A percentile compares a stretch with the other conserved stretches of the same genome.
These are phyloP conservation scores for Vulpes lagopus DNA, from an alignment of 2,113 vertebrate genomes.

Conservation along the genomic window DNA sequence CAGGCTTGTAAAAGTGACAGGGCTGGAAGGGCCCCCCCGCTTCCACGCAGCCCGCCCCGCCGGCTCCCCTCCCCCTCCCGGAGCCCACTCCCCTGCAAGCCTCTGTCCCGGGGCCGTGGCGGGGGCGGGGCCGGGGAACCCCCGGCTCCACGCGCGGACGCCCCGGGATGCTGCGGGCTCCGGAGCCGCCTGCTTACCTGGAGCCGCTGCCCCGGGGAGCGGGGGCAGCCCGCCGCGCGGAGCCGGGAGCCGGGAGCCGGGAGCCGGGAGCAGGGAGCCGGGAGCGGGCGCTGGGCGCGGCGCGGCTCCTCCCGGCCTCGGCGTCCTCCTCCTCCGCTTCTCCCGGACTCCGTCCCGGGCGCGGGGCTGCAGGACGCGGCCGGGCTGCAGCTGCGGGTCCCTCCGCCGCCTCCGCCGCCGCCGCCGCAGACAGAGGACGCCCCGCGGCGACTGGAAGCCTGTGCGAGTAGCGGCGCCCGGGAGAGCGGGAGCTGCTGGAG, in stretches of 20 bases:
- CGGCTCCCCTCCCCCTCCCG: conserved; percentile 52
- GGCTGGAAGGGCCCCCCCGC: not conserved
- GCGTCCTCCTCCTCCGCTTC: conserved; percentile 62
- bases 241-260: not conserved
- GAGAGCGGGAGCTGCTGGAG: conserved; percentile 67
- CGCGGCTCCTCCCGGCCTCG: conserved; percentile 59
- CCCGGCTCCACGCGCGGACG: not conserved
- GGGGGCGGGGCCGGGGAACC: conserved; percentile 6
- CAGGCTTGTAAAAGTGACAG: conserved; percentile 60
- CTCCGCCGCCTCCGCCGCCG: conserved; percentile 35
- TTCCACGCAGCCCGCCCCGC: not conserved
- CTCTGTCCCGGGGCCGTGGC: not conserved
- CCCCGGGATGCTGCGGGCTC: conserved; percentile 56
- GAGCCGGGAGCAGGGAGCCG: not conserved
- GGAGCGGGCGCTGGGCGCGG: conserved; percentile 60
- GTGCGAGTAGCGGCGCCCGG: conserved; percentile 76
- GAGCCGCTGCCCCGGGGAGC: conserved; percentile 43
- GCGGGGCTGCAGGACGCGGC: not conserved
- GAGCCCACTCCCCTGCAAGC: conserved; percentile 33
- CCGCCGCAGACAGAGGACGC: conserved; percentile 85
- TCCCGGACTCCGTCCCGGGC: conserved; percentile 53
- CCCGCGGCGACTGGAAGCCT: conserved; percentile 84
- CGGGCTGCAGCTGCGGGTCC: conserved; percentile 44
- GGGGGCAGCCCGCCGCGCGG: conserved; percentile 30
- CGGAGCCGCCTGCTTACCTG: conserved; percentile 73